Base-by-base conservation (phyloP, 2,888 invertebrate genomes). In the Xylota segnis region DNA sequence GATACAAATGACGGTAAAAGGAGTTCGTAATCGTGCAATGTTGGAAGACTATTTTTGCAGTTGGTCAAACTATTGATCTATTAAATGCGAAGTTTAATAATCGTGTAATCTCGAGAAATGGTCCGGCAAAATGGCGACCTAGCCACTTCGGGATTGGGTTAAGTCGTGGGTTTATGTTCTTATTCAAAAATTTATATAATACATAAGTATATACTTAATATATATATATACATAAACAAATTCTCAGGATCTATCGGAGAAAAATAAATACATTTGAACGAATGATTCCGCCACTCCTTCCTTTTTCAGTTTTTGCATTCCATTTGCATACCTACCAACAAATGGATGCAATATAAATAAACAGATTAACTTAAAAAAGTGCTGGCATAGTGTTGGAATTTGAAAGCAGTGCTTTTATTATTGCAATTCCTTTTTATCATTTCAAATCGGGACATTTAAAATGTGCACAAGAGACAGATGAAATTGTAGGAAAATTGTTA, bases 331-430 rank as follows among this genome's bases (percentile, higher is more conserved):
- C n/a, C 16, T 16, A 10, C 6, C 7, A 47, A 9, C 7, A 47
- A 47, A 7, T 47, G 18, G 18, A n/a, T 18, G n/a, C 47, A 18
- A 9, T 18, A 18, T 18, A 47, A 47, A 47, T 47, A 47, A 47
- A 47, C 18, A 47, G 47, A 47, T 47, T 47, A 47, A 47, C 7
- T 47, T 47, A 10, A 47, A 47, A 18, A 47, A 47, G 47, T 7
- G 7, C 16, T 9, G 7, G 47, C 4, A 47, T 16, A 47, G 18
- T 10, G 16, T 47, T 18, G 18, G 7, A 16, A 16, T 47, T 47
- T 47, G 47, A 47, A 43, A 43, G 43, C 43, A 43, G 14, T 14
- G 4, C 40, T 40, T 40, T 40, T 40, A 40, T 40, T n/a, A 40
- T 40, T 40, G 40, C 40, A 40, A 40, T 40, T 40, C 40, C 40